Conservation (phyloP, 2,797 vertebrate genomes). For the Eutrigla gurnardus region DNA sequence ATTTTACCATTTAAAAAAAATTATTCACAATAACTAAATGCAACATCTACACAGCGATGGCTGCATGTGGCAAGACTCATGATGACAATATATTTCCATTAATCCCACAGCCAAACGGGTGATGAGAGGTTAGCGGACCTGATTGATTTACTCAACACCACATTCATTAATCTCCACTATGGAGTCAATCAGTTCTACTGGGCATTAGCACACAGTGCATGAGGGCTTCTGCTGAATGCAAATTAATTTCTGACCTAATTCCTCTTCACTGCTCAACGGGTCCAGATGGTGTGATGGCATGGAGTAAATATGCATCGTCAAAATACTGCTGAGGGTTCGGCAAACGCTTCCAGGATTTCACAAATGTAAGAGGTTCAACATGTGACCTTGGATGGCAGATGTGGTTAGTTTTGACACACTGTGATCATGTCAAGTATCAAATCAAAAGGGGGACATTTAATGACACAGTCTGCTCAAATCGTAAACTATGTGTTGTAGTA, state of each 20-base stretch:
- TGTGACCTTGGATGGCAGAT: conserved; percentile 36
- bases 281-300: conserved; percentile 74
- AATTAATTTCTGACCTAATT: conserved; percentile 79
- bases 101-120: conserved; percentile 11
- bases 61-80: not conserved
- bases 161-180: conserved; percentile 44
- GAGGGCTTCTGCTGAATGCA: conserved; percentile 60
- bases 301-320: conserved; percentile 59
- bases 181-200: conserved; percentile 51
- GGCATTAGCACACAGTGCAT: conserved; percentile 38
- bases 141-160: conserved; percentile 31
- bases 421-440: conserved; percentile 26
- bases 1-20: not conserved
- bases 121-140: conserved; percentile 23
- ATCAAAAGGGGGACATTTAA: conserved; percentile 24
- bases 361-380: conserved; percentile 25
- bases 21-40: not conserved
- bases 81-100: conserved; percentile 35
- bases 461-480: not conserved
- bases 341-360: conserved; percentile 22
- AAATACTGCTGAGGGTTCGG: conserved; percentile 47
- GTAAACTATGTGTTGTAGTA: conserved; percentile 5
- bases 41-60: not conserved
- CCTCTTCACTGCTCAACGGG: conserved; percentile 59
- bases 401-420: conserved; percentile 16